Percentiles rank a stretch among this genome's conserved stretches.
phyloP scores from a whole-genome alignment of 2,113 vertebrate genomes.

The Campylorhamphus procurvoides region DNA sequence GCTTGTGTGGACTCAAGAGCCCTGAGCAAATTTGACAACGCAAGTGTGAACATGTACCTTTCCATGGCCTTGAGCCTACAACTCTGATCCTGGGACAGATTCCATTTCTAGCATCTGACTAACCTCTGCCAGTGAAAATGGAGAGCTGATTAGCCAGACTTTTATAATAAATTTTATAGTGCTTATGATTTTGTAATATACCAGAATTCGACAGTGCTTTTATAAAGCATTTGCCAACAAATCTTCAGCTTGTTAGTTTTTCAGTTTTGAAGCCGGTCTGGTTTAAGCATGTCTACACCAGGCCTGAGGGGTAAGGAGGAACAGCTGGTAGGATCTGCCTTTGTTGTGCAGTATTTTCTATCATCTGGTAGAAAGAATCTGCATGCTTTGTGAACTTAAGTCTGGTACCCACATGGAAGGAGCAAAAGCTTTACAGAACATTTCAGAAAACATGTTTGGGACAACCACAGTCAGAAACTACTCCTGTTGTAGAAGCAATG shows the following conservation, averaged over 20 bases:
- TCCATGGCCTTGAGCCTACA: neutral
- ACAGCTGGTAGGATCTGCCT: constrained; percentile 4
- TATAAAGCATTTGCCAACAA: neutral
- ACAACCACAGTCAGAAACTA: neutral
- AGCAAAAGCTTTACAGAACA: neutral
- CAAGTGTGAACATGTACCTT: neutral
- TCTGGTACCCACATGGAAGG: neutral
- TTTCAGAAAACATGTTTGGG: neutral
- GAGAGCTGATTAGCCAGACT: neutral
- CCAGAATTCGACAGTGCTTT: neutral
- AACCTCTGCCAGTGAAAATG: neutral
- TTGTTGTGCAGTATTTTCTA: neutral
- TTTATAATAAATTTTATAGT: neutral
- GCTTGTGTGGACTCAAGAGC: neutral
- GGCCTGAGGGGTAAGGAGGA: neutral
- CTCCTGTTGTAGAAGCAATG: neutral
- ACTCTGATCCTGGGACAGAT: neutral
- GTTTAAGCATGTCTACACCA: neutral
- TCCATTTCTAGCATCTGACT: neutral
- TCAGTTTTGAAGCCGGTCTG: neutral
- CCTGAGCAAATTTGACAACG: neutral
- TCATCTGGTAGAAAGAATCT: neutral
- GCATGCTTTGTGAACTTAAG: neutral
- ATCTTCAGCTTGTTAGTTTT: neutral
- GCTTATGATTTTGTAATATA: neutral